These are phyloP conservation scores for Taenioides sp. DNA, from an alignment of 2,797 vertebrate species.

Conservation along the genomic window DNA sequence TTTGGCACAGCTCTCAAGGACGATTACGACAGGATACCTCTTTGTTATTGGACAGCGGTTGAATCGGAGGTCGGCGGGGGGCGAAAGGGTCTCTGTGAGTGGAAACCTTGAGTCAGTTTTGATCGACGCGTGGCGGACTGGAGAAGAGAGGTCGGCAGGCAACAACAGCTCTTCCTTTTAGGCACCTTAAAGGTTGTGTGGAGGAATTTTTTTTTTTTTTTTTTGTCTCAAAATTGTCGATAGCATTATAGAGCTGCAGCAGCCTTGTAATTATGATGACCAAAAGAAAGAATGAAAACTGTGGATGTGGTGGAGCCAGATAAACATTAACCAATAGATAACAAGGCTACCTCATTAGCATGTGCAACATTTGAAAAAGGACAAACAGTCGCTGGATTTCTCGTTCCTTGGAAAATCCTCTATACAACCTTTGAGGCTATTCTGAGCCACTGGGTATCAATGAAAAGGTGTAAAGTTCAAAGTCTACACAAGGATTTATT, in stretches of 20 bases:
- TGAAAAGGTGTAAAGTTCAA: constrained; percentile 29
- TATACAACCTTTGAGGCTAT: no score
- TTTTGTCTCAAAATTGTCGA: no score
- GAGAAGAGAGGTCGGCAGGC: constrained; percentile 37
- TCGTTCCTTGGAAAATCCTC: no score
- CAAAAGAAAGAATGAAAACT: no score
- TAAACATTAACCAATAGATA: no score
- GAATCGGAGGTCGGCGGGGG: constrained; percentile 11
- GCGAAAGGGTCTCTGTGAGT: constrained; percentile 31
- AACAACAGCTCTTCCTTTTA: constrained; percentile 31
- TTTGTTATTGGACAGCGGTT: constrained; percentile 33
- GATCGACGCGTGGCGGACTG: constrained; percentile 26
- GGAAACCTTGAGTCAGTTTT: constrained; percentile 25
- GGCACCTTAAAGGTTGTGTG: constrained; percentile 1
- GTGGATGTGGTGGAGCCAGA: no score
- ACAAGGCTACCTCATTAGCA: no score
- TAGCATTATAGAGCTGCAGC: no score
- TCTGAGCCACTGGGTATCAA: constrained; percentile 24
- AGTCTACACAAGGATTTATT: constrained; percentile 4
- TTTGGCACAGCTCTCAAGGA: constrained; percentile 30
- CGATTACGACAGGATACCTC: constrained; percentile 14
- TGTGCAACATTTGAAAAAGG: no score
- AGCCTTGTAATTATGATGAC: no score
- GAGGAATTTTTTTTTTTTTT: no score
- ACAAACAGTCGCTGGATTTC: no score